Evolutionary conservation across 2,797 vertebrate species (phyloP), one percentile per base, ranked within the genome.

Genomic region (Harpagifer antarcticus): DNA sequence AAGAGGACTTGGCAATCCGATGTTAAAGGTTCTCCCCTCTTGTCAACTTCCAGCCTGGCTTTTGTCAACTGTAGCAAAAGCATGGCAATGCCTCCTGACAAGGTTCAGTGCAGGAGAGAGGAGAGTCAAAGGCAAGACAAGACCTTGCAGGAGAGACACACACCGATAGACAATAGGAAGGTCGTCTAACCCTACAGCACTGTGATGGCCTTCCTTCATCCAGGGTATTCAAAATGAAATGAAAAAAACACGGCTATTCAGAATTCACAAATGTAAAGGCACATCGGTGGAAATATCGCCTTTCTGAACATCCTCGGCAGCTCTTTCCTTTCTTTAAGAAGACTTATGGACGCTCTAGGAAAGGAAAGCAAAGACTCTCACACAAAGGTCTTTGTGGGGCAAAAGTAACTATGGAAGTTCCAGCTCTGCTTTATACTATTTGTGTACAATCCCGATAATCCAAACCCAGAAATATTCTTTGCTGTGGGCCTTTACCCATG

Each of bases 1-100:
- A 78, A 89, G 89, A 91, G 84, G 83, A 83, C 78, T 58, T 67
- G 78, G 31, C 76, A 74, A 78, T 77, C 89, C 79, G 74, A 78
- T 86, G 87, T 84, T 90, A 92, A 91, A 91, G 87, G 88, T 89
- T 88, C 90, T 72, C 81, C 84, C 82, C 70, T 82, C 83, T 78
- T 78, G 85, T 94, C 79, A 87, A 88, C 88, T 93, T 92, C 86
- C 85, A 92, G 83, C 81, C 56, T 67, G 79, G 73, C 86, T 88
- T 93, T 95, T 95, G 91, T 94, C 83, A 83, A 64, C 76, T 65
- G 63, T 48, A 61, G 80, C 31, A 57, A 90, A 88, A 74, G 76
- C 79, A 45, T 65, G 64, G 64, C 66, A 49, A 64, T 69, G 70
- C 88, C 86, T 90, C 69, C 84, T 72, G 85, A 88, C 86, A 90